Evolutionary conservation across 2,113 vertebrate genomes (phyloP), one percentile per base, ranked within the genome.

Genomic region (Ameiurus melas): DNA sequence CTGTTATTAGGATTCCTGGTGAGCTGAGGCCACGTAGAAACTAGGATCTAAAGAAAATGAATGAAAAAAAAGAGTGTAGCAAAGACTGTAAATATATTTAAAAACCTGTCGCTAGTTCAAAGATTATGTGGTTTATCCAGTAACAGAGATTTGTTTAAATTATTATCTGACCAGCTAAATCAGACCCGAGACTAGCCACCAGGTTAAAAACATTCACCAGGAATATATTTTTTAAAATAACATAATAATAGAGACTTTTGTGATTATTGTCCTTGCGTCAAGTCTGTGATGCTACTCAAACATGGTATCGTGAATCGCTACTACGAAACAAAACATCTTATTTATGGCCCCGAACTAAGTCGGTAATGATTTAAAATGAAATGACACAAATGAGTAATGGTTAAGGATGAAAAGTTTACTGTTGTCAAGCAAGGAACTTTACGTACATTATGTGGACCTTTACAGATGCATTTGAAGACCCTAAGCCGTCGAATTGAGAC

Each of bases 391-490:
- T 51, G 9, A 51, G 10, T 10, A 9, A 6, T 1, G 2, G 2
- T 8, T 51, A 51, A 51, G 47, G 47, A 10, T 71, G 36, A 71
- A 71, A 33, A 17, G 30, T 5, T 71, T 8, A 7, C 33, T 36
- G n/a, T n/a, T 36, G 14, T 36, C 33, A 73, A 73, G 10, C 30
- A 36, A 4, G 62, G 9, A 66, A n/a, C 5, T 2, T 17, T 6
- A n/a, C 0, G 12, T 30, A n/a, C 19, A 0, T 3, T 30, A n/a
- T 36, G 0, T 71, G 16, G 13, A 33, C 30, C 0, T 19, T 19
- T 19, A 33, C 14, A 70, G 9, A 64, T 3, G 62, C 25, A n/a
- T 66, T 13, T n/a, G 16, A 71, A 71, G 0, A 70, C 4, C 8
- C 43, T 14, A 30, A 12, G 2, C 9, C 12, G 60, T 84, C 60